These are phyloP conservation scores for Dromiciops gliroides DNA, from an alignment of 2,113 vertebrate genomes.

Conservation along the genomic window DNA sequence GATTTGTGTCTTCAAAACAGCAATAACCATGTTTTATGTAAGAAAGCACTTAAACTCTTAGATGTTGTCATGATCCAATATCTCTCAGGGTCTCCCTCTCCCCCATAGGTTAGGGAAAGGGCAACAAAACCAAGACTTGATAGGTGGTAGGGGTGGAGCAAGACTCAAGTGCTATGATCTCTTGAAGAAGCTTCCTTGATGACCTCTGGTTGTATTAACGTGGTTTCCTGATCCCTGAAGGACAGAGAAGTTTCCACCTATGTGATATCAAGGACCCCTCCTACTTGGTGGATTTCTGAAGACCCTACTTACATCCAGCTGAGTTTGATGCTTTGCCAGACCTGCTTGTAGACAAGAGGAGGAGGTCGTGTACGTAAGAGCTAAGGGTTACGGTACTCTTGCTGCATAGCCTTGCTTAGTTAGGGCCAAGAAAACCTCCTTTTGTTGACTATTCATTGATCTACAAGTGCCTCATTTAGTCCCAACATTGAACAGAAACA, in stretches of 20 bases:
- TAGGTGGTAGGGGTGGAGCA: neutral
- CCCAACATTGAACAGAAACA: neutral
- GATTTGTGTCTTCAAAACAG: constrained; percentile 63
- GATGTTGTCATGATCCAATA: neutral
- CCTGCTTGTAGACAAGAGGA: neutral
- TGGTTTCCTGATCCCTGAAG: neutral
- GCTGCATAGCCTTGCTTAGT: neutral
- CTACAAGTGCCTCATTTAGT: neutral
- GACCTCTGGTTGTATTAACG: neutral
- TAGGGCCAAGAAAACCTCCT: neutral
- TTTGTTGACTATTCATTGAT: neutral
- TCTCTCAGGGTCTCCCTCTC: neutral
- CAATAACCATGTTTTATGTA: constrained; percentile 42
- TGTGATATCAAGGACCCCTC: neutral
- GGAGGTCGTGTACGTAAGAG: neutral
- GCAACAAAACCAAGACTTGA: neutral
- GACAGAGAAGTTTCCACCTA: neutral
- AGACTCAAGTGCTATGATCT: neutral
- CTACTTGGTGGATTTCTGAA: neutral
- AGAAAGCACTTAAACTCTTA: constrained; percentile 21
- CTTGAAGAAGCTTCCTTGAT: neutral
- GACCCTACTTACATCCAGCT: too few relatives aligned
- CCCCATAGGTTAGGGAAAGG: neutral
- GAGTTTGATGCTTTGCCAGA: too few relatives aligned
- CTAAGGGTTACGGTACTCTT: neutral